These are phyloP conservation scores for Mycetomoellerius zeteki DNA, from an alignment of 1,140 invertebrate species.

Conservation along the genomic window DNA sequence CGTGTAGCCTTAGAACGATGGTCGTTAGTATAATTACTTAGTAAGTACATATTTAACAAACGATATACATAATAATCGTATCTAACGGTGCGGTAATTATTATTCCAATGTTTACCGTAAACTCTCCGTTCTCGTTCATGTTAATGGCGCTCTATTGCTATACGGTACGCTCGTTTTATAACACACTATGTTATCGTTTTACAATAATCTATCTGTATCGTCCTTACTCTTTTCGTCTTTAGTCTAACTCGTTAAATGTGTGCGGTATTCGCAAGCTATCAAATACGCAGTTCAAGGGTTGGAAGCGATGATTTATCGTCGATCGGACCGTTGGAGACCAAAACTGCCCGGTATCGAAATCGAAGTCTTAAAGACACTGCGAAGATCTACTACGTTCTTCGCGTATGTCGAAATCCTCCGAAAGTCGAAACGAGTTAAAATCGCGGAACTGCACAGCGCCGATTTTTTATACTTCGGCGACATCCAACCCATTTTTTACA, in stretches of 20 bases:
- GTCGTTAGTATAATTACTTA: slow-evolving; percentile 74
- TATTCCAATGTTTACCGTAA: slow-evolving; percentile 70
- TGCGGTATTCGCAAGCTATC: slow-evolving; percentile 63
- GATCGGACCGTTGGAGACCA: background rate
- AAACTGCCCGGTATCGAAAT: slow-evolving; percentile 26
- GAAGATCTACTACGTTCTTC: background rate
- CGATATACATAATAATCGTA: slow-evolving; percentile 80
- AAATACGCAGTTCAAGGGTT: slow-evolving; percentile 37
- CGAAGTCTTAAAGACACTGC: background rate
- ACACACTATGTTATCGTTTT: slow-evolving; percentile 69
- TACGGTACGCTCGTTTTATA: slow-evolving; percentile 73
- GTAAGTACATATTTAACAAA: slow-evolving; percentile 84
- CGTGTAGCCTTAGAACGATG: slow-evolving; percentile 74
- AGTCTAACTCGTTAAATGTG: slow-evolving; percentile 65
- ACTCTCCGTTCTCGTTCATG: slow-evolving; percentile 43
- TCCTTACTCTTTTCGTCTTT: slow-evolving; percentile 43
- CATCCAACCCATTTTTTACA: background rate
- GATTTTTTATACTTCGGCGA: slow-evolving; percentile 3
- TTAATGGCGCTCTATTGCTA: slow-evolving; percentile 72
- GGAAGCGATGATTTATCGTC: slow-evolving; percentile 42
- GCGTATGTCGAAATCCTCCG: background rate
- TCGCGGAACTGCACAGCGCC: background rate
- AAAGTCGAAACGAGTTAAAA: slow-evolving; percentile 15
- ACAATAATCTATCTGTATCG: slow-evolving; percentile 66
- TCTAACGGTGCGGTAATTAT: slow-evolving; percentile 82